Evolutionary conservation across 2,113 vertebrate species (phyloP).

Genomic region (Dromas ardeola): DNA sequence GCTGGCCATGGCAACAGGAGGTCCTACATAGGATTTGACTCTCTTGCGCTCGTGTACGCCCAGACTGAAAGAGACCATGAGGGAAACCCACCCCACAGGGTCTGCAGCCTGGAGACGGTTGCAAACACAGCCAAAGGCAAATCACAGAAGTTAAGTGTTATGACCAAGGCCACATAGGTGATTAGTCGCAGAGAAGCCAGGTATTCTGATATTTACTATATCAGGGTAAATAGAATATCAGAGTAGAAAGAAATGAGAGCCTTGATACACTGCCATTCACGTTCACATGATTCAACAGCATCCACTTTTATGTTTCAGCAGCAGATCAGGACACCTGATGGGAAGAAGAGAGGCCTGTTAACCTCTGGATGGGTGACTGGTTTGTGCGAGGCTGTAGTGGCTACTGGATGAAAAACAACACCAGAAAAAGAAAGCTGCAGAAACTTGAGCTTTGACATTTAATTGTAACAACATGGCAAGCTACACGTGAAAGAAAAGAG

Average conservation of each 20-base stretch:
- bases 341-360: neutral
- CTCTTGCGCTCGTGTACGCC: neutral
- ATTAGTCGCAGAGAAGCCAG: neutral
- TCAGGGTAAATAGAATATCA: neutral
- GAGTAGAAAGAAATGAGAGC: neutral
- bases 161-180: rapidly evolving
- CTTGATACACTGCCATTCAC: neutral
- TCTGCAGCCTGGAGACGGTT: neutral
- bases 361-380: neutral
- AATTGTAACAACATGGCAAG: neutral
- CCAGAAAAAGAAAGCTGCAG: neutral
- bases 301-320: neutral
- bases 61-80: neutral
- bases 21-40: neutral
- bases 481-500: neutral
- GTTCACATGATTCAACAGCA: neutral
- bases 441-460: neutral
- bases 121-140: neutral
- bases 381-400: neutral
- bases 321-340: neutral
- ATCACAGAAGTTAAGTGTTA: neutral
- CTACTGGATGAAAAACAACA: neutral
- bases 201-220: neutral
- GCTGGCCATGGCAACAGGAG: rapidly evolving
- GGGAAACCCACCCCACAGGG: neutral